Evolutionary conservation across 2,113 vertebrate species (phyloP).

Genomic region (Dolichotis patagonum): DNA sequence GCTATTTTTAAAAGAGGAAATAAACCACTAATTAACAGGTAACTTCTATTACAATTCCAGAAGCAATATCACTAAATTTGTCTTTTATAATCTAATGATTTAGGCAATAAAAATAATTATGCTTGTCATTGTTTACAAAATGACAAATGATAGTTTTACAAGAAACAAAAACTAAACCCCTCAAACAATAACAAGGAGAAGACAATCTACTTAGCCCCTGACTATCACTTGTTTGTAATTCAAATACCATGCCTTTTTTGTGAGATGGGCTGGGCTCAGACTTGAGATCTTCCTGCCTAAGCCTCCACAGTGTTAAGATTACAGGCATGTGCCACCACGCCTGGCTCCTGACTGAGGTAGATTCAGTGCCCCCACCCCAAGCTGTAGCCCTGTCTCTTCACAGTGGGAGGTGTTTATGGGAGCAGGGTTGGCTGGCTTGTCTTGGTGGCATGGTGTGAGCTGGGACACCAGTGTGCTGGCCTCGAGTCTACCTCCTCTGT

Average conservation of each 20-base stretch:
- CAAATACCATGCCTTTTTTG: neutral
- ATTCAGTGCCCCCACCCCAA: too few relatives aligned
- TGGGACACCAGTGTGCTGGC: neutral
- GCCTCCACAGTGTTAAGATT: neutral
- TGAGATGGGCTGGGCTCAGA: neutral
- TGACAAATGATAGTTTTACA: neutral
- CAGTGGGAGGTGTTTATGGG: neutral
- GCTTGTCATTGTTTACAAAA: too few relatives aligned
- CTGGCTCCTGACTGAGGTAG: neutral
- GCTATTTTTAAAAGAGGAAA: neutral
- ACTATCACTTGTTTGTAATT: neutral
- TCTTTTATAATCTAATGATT: constrained; percentile 28
- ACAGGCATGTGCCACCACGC: neutral
- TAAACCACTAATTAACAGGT: neutral
- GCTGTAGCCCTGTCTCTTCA: too few relatives aligned
- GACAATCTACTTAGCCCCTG: neutral
- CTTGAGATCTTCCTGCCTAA: neutral
- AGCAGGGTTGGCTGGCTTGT: neutral
- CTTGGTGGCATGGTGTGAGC: neutral
- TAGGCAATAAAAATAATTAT: constrained; percentile 10
- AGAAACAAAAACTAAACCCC: neutral
- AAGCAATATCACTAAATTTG: neutral
- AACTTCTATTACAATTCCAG: neutral
- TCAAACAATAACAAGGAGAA: neutral
- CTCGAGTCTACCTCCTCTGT: neutral